These are phyloP conservation scores for Acinonyx jubatus DNA, from an alignment of 2,113 vertebrate genomes.

Conservation along the genomic window DNA sequence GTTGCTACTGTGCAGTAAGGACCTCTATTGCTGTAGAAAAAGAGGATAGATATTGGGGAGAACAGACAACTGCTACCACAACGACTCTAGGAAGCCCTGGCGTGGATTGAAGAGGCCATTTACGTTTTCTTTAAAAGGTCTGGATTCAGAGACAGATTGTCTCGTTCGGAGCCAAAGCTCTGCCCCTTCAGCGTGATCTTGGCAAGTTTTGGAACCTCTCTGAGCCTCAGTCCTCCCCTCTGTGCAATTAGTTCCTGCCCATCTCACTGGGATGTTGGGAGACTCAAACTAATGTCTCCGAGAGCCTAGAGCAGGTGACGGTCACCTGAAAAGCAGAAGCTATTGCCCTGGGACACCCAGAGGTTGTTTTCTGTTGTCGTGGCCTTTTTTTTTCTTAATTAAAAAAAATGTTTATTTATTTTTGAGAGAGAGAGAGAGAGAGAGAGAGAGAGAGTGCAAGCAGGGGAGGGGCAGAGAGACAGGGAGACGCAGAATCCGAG, in stretches of 20 bases:
- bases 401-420: neutral
- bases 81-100: neutral
- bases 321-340: neutral
- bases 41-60: neutral
- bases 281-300: too few relatives aligned
- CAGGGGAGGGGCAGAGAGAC: too few relatives aligned
- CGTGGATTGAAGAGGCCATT: neutral
- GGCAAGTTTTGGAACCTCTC: neutral
- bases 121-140: neutral
- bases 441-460: too few relatives aligned
- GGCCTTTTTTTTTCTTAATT: neutral
- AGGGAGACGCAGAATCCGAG: too few relatives aligned
- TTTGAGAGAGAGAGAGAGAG: too few relatives aligned
- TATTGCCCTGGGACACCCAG: neutral
- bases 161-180: neutral
- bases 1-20: neutral
- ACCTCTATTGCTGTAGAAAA: neutral
- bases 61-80: accelerated
- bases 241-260: neutral
- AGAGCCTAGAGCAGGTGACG: neutral
- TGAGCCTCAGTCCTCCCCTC: neutral
- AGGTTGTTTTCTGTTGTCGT: neutral
- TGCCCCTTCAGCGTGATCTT: neutral
- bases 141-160: neutral
- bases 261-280: neutral